These are phyloP conservation scores for Pomacea canaliculata DNA, from an alignment of 2,888 invertebrate genomes.

Conservation along the genomic window DNA sequence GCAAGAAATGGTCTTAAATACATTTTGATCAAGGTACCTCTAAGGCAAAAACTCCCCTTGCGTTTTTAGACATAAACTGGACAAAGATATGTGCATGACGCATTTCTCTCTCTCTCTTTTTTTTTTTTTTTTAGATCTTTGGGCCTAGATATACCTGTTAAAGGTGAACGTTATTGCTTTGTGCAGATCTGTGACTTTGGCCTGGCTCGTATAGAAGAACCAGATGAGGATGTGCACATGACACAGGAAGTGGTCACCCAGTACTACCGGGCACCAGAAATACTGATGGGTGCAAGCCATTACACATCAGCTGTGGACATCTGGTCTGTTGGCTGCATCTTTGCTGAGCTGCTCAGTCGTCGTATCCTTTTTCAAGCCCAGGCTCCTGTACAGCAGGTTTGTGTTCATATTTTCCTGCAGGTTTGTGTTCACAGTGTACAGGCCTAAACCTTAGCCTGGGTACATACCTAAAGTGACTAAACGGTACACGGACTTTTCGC, in stretches of 20 bases:
- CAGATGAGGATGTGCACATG: constrained; percentile 90
- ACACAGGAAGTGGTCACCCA: constrained; percentile 99
- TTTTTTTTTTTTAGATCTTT: no score
- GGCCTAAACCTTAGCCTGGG: no score
- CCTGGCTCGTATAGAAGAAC: constrained; percentile 96
- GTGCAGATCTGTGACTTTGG: constrained; percentile 98
- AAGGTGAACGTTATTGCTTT: neutral
- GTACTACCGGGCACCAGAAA: constrained; percentile 99
- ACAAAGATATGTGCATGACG: no score
- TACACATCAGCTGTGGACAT: constrained; percentile 97
- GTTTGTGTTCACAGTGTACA: constrained; percentile 69
- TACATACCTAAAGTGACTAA: no score
- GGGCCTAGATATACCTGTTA: no score
- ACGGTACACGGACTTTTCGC: no score
- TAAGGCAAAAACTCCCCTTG: no score
- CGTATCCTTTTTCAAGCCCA: constrained; percentile 98
- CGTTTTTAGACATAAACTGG: no score
- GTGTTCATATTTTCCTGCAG: constrained; percentile 72
- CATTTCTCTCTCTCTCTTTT: no score
- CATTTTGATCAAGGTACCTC: no score
- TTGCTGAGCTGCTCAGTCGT: constrained; percentile 94
- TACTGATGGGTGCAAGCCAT: constrained; percentile 97
- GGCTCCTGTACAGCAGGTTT: constrained; percentile 94
- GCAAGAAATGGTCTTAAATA: no score
- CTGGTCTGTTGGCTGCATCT: constrained; percentile 99